Evolutionary conservation across 2,797 vertebrate species (phyloP), one percentile per base, ranked within the genome.

Genomic region (Onychomys leucogaster): DNA sequence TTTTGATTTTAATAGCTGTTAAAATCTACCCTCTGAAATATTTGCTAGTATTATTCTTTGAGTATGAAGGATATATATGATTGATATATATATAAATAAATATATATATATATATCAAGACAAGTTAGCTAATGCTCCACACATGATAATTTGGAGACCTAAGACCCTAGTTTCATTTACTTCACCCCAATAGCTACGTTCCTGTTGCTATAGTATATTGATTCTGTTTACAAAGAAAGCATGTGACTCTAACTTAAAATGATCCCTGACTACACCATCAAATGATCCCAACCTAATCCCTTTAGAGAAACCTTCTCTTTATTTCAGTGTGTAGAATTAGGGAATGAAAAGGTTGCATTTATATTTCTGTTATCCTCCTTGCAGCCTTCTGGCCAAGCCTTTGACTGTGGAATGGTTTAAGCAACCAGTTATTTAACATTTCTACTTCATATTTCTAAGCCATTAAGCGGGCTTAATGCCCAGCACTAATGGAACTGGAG

Each of bases 101-200:
- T n/a, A 61, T 32, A 32, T 32, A 14, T 65, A 32, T 67, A 34
- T 67, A 65, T 65, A 19, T 65, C 71, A 86, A 86, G 41, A 10
- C 61, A 87, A n/a, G 5, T 41, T 82, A 55, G 3, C 16, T 75
- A 67, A 87, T 67, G 73, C 63, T 94, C 41, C 34, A 86, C 7
- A 76, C 41, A 12, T 85, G 82, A 43, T 87, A 83, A 73, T 86
- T 67, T 83, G 29, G 41, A 96, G 71, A 78, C 46, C 63, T 83
- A 81, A 86, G 49, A 59, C 57, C 32, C 78, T 61, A 83, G 43
- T 14, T 91, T 52, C 57, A 0, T 67, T 93, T 29, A 27, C 7
- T 61, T 85, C 13, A 81, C 29, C 5, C 25, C 4, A 13, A 17
- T 63, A 76, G n/a, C 57, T 80, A 8, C 37, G 25, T 95, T 82